Base-by-base conservation (phyloP, 2,113 vertebrate genomes). In the Hemichromis elongatus region DNA sequence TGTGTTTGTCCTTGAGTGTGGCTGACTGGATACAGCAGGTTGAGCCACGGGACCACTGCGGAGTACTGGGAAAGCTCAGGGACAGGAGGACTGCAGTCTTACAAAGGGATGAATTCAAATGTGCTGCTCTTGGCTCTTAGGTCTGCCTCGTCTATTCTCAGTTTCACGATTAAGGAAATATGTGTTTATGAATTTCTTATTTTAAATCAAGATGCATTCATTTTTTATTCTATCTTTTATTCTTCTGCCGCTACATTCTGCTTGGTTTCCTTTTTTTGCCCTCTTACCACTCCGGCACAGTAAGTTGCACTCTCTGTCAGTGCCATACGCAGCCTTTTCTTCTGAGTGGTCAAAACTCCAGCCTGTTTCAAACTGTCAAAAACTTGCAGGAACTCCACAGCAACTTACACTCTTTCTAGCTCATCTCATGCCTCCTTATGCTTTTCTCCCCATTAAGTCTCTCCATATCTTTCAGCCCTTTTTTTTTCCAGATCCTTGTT, bases 1-100 rank as follows among this genome's bases (percentile, higher is more conserved):
- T 90, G 86, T 78, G 82, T 89, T 87, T 84, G 91, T 91, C 92
- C 92, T 95, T 94, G 91, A 95, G 92, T 84, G 84, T 82, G 87
- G 75, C 83, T 90, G 86, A 85, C 87, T 90, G 90, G 81, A 85
- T 91, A 81, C 87, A 87, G 86, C 77, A 83, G 91, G 80, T 90
- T 88, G 86, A 92, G 89, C 79, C 24, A 5, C 86, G 90, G 90
- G 88, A 88, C 83, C 79, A 59, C 90, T 91, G 88, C 87, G 78
- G 84, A 90, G 86, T 50, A 21, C 83, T 61, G 77, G 79, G 85
- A 91, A 85, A 78, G 79, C 79, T 85, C 57, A 37, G 37, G 47
- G 79, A 77, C 63, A 47, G 18, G 50, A 56, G 78, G 30, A 86
- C 85, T 81, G 56, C 75, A 90, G 84, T 75, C 16, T 70, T 42